A percentile compares a stretch with the other conserved stretches of the same genome.
Evolutionary conservation across 2,797 vertebrate genomes (phyloP).

Genomic region (Falco naumanni): DNA sequence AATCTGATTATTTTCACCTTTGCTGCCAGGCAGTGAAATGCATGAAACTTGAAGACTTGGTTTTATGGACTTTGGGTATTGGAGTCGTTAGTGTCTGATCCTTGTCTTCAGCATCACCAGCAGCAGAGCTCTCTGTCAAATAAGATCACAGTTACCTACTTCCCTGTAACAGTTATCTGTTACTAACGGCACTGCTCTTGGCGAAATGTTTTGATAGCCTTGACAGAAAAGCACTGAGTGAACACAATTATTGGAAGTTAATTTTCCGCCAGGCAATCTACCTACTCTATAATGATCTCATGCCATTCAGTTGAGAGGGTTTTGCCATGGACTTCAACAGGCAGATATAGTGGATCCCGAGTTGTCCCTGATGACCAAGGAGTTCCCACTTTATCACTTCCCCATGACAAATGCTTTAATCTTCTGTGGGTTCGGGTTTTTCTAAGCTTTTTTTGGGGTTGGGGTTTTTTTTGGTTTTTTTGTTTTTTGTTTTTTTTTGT

Average conservation of each 20-base stretch:
- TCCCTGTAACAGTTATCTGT: background rate
- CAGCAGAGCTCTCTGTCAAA: background rate
- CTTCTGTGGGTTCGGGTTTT: accelerated
- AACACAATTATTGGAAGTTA: background rate
- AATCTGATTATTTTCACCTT: background rate
- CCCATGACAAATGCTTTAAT: background rate
- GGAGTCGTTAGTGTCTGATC: background rate
- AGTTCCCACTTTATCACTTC: background rate
- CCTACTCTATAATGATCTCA: background rate
- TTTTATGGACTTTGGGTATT: background rate
- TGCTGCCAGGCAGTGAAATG: background rate
- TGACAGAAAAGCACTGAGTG: background rate
- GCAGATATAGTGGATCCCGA: background rate
- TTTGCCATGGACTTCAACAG: background rate
- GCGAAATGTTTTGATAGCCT: background rate
- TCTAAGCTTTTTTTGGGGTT: background rate
- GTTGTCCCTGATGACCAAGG: background rate
- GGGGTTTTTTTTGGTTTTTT: background rate
- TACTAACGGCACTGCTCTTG: background rate
- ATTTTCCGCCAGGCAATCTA: background rate
- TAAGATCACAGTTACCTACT: background rate
- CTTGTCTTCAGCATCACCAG: background rate
- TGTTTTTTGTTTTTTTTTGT: too few relatives aligned
- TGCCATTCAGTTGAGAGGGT: background rate
- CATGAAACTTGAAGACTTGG: background rate